Percentiles rank a stretch among this genome's conserved stretches.
Evolutionary conservation across 2,888 invertebrate genomes (phyloP).

Genomic region (Zygothrica quintamaculata): DNA sequence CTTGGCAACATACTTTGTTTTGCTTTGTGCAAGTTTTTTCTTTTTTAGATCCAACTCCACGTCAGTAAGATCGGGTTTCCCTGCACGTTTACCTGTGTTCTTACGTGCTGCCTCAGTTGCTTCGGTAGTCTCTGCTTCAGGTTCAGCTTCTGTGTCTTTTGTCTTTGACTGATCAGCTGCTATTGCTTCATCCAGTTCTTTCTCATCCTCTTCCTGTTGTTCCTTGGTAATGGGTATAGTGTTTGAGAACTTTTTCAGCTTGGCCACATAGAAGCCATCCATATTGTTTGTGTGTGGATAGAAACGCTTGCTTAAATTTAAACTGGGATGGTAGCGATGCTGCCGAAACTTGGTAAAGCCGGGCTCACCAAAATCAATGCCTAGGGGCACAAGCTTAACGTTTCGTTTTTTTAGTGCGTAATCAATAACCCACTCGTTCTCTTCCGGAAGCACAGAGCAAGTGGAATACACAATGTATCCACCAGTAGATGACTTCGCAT

Average conservation of each 20-base stretch:
- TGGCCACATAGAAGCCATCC: conserved; percentile 99
- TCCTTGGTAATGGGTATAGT: conserved; percentile 86
- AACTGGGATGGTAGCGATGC: conserved; percentile 93
- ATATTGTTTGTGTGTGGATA: conserved; percentile 99
- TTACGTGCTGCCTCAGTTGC: conserved; percentile 61
- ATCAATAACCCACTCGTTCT: conserved; percentile 99
- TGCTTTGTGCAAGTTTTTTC: conserved; percentile 78
- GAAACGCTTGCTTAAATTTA: conserved; percentile 94
- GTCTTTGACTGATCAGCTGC: conserved; percentile 54
- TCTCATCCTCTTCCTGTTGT: conserved; percentile 83
- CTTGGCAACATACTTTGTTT: conserved; percentile 83
- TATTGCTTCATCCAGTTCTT: conserved; percentile 79
- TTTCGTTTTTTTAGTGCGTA: conserved; percentile 96
- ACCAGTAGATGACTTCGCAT: conserved; percentile 95
- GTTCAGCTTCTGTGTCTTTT: conserved; percentile 18
- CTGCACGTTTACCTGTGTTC: conserved; percentile 78
- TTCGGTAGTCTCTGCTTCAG: conserved; percentile 50
- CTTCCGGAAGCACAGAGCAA: conserved; percentile 98
- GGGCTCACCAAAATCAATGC: conserved; percentile 97
- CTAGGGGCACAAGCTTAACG: conserved; percentile 96
- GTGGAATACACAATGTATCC: conserved; percentile 99
- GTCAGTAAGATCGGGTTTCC: conserved; percentile 78
- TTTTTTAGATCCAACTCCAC: conserved; percentile 81
- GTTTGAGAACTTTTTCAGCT: conserved; percentile 98
- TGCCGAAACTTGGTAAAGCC: conserved; percentile 96